Percentiles rank a stretch among this genome's conserved stretches.
Evolutionary conservation across 2,888 invertebrate genomes (phyloP).

Genomic region (Epinotia bilunana): DNA sequence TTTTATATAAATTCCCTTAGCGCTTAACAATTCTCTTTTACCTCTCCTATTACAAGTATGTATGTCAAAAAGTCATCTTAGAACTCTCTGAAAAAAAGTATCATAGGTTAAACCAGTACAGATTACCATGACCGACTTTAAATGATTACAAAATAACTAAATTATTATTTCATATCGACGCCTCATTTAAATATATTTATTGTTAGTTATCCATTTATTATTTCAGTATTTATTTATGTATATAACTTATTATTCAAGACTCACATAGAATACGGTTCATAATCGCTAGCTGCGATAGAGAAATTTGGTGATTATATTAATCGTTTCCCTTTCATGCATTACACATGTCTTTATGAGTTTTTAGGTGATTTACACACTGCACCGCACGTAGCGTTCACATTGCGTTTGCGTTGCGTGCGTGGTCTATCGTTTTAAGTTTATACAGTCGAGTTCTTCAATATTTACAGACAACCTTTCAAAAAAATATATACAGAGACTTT

Average conservation of each 20-base stretch:
- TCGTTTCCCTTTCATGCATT: too few species aligned
- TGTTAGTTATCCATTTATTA: slow-evolving; percentile 27
- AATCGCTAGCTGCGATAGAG: slow-evolving; percentile 4
- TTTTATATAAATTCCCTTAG: neutral
- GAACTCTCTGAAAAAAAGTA: neutral
- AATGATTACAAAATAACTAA: slow-evolving; percentile 30
- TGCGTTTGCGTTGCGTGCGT: too few species aligned
- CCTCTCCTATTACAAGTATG: neutral
- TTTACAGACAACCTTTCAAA: too few species aligned
- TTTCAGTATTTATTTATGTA: slow-evolving; percentile 23
- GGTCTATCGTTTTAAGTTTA: neutral
- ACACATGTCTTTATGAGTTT: too few species aligned
- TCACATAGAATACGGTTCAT: slow-evolving; percentile 12
- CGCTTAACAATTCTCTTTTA: neutral
- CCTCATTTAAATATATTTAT: slow-evolving; percentile 36
- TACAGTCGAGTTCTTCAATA: too few species aligned
- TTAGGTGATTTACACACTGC: neutral
- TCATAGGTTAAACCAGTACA: neutral
- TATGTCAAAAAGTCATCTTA: neutral
- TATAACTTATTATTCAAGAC: slow-evolving; percentile 23
- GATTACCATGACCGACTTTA: slow-evolving; percentile 36
- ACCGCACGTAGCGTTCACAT: neutral
- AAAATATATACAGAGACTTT: too few species aligned
- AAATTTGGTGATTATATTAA: neutral
- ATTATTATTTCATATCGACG: slow-evolving; percentile 22